These are phyloP conservation scores for Pseudachorutes palmiensis DNA, from an alignment of 1,140 invertebrate genomes.

Conservation along the genomic window DNA sequence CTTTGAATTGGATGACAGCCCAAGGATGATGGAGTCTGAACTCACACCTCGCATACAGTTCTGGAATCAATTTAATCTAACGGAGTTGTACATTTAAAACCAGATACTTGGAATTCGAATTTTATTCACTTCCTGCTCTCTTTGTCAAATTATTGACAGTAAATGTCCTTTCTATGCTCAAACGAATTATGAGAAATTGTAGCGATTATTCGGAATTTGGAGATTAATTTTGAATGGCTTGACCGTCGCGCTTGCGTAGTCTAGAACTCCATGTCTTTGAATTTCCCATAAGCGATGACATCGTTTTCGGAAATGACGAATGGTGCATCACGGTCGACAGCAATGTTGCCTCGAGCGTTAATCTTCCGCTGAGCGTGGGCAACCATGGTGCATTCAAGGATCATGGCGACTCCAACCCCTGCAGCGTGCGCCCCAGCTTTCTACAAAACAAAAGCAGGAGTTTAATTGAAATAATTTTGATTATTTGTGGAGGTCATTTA, in stretches of 20 bases:
- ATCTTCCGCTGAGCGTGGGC: background rate
- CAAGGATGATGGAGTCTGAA: background rate
- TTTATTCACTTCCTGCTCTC: background rate
- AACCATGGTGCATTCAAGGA: background rate
- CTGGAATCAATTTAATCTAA: conserved; percentile 23
- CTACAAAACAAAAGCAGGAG: background rate
- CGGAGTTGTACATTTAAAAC: conserved; percentile 15
- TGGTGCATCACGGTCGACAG: background rate
- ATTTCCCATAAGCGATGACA: background rate
- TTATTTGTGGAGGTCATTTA: too few species aligned
- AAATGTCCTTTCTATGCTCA: too few species aligned
- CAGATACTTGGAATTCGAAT: background rate
- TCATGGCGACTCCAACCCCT: background rate
- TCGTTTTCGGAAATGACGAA: background rate
- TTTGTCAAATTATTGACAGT: too few species aligned
- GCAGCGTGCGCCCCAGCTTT: background rate
- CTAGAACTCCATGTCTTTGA: background rate
- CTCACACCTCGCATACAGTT: conserved; percentile 23
- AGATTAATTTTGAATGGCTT: conserved; percentile 1
- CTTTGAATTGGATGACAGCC: conserved; percentile 21
- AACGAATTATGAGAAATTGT: too few species aligned
- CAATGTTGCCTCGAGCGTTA: background rate
- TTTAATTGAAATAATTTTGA: too few species aligned
- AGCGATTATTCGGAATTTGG: too few species aligned
- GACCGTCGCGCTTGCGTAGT: background rate